phyloP scores from a whole-genome alignment of 2,113 vertebrate genomes.

The Mormoops blainvillei region DNA sequence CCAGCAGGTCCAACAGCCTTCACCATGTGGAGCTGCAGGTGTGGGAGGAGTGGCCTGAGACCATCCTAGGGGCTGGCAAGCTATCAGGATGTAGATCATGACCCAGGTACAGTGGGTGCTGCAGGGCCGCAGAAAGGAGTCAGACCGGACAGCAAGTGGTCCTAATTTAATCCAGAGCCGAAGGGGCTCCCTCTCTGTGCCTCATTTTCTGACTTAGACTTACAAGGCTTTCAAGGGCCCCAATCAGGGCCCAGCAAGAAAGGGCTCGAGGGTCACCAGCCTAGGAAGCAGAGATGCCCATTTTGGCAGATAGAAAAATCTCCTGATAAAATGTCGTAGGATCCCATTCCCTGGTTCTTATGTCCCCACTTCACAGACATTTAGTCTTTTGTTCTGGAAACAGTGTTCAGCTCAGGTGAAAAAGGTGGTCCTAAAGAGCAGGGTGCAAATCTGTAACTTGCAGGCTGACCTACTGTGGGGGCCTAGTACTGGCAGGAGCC shows the following conservation, averaged over 20 bases:
- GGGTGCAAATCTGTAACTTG: neutral
- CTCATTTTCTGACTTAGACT: neutral
- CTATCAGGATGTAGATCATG: neutral
- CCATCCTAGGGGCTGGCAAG: neutral
- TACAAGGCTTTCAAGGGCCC: neutral
- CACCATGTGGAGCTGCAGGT: neutral
- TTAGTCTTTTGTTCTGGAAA: neutral
- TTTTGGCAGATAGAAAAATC: neutral
- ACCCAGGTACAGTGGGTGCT: neutral
- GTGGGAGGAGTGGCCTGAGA: neutral
- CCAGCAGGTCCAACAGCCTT: neutral
- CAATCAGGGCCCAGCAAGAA: neutral
- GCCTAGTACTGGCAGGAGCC: neutral
- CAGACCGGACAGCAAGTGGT: rapidly evolving
- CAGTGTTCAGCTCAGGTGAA: neutral
- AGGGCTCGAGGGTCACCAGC: neutral
- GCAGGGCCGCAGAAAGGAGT: neutral
- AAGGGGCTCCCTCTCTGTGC: neutral
- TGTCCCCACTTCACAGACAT: neutral
- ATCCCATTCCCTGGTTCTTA: neutral
- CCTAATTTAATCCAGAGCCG: neutral
- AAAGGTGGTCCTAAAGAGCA: neutral
- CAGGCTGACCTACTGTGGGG: neutral
- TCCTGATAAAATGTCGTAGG: neutral
- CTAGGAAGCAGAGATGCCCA: neutral